phyloP scores from a whole-genome alignment of 1,140 invertebrate genomes.

The Panagrolaimus sp. region DNA sequence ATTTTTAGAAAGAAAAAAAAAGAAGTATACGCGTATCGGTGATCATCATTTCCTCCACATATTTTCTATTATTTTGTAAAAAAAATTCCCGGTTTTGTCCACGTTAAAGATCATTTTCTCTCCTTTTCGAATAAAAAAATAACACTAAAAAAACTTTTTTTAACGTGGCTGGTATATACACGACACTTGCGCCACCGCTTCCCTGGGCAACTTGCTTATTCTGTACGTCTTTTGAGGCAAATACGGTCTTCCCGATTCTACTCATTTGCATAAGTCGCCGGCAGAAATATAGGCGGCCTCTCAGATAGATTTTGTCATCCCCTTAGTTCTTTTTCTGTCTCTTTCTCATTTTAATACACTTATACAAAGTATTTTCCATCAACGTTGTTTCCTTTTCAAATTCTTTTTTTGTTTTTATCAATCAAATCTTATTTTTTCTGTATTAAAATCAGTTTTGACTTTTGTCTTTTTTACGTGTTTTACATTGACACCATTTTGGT shows the following conservation, averaged over 20 bases:
- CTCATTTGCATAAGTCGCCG: slow-evolving; percentile 14
- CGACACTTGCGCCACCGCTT: slow-evolving; percentile 2
- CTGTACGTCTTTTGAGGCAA: slow-evolving; percentile 13
- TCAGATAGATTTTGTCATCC: background rate
- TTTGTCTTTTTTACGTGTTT: too few species aligned
- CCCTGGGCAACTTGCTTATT: slow-evolving; percentile 12
- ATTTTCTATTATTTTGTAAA: too few species aligned
- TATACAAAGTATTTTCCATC: too few species aligned
- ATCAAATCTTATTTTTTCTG: too few species aligned
- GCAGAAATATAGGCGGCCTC: slow-evolving; percentile 5
- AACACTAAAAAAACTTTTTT: background rate
- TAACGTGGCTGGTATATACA: slow-evolving; percentile 8
- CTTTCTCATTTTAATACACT: too few species aligned
- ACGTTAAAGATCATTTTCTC: slow-evolving; percentile 15
- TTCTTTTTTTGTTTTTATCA: too few species aligned
- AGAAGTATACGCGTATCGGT: background rate
- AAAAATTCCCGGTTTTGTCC: slow-evolving; percentile 9
- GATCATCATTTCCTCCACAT: slow-evolving; percentile 10
- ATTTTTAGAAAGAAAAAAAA: slow-evolving; percentile 2
- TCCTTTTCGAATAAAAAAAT: slow-evolving; percentile 4
- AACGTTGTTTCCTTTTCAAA: too few species aligned
- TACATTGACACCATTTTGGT: too few species aligned
- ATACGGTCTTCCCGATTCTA: slow-evolving; percentile 13
- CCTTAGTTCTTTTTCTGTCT: too few species aligned
- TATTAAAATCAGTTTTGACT: too few species aligned